These are phyloP conservation scores for Periplaneta americana DNA, from an alignment of 1,140 invertebrate genomes.

Conservation along the genomic window DNA sequence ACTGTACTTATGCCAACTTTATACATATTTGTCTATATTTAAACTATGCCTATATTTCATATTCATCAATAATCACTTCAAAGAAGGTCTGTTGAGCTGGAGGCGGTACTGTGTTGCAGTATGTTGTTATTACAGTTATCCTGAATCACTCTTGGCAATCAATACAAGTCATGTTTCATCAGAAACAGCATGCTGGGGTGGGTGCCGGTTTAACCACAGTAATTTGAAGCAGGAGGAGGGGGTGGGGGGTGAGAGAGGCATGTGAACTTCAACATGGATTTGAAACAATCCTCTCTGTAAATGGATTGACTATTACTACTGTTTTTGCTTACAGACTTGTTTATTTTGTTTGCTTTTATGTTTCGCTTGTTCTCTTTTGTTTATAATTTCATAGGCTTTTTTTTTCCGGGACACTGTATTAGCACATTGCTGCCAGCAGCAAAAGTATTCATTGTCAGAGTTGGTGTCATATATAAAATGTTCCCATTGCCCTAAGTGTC, in stretches of 20 bases:
- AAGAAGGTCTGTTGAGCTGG: background rate
- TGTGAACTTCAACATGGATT: too few species aligned
- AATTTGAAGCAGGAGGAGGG: background rate
- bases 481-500: too few species aligned
- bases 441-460: background rate
- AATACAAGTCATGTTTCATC: background rate
- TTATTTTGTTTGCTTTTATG: background rate
- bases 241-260: too few species aligned
- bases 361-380: background rate
- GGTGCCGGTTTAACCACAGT: background rate
- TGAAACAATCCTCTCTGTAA: background rate
- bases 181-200: background rate
- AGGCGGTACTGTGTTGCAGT: too few species aligned
- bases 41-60: too few species aligned
- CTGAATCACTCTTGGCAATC: background rate
- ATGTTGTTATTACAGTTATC: too few species aligned
- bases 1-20: too few species aligned
- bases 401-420: background rate
- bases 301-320: background rate
- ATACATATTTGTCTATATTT: too few species aligned
- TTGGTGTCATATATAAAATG: too few species aligned
- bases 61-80: background rate
- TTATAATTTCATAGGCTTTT: background rate
- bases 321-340: background rate
- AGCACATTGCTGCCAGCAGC: background rate